A percentile compares a stretch with the other conserved stretches of the same genome.
Conservation (phyloP, 2,113 vertebrate species). For the Aldabrachelys gigantea region DNA sequence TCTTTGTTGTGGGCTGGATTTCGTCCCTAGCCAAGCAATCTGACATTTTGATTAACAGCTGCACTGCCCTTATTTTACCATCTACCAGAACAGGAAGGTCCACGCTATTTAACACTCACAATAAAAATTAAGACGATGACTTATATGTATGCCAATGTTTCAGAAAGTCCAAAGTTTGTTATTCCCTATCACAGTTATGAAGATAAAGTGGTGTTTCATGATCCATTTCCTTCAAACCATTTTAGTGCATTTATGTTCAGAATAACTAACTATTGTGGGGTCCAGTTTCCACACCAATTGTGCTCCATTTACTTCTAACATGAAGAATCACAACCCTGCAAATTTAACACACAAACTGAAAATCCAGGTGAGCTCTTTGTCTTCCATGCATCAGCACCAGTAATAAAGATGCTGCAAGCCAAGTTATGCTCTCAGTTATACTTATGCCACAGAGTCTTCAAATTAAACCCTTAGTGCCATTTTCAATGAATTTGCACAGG, state of each 20-base stretch:
- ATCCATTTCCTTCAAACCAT: background rate
- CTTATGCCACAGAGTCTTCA: background rate
- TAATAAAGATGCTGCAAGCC: background rate
- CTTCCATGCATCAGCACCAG: background rate
- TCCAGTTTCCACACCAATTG: background rate
- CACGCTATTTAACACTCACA: background rate
- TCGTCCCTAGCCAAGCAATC: background rate
- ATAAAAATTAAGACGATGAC: background rate
- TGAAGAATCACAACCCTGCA: background rate
- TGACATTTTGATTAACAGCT: background rate
- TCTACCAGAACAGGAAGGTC: background rate
- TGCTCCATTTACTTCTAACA: background rate
- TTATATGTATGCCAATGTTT: background rate
- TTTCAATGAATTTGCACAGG: background rate
- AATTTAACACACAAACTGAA: background rate
- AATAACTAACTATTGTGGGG: background rate
- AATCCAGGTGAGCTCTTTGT: fast-evolving
- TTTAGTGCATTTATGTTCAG: background rate
- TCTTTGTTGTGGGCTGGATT: background rate
- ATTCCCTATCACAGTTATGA: background rate
- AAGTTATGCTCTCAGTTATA: background rate
- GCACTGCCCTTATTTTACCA: background rate
- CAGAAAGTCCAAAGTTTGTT: background rate
- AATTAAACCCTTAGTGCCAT: background rate
- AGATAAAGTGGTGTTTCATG: background rate